Evolutionary conservation across 2,888 invertebrate species (phyloP), one percentile per base, ranked within the genome.

Genomic region (Liopterus haemorrhoidalis): DNA sequence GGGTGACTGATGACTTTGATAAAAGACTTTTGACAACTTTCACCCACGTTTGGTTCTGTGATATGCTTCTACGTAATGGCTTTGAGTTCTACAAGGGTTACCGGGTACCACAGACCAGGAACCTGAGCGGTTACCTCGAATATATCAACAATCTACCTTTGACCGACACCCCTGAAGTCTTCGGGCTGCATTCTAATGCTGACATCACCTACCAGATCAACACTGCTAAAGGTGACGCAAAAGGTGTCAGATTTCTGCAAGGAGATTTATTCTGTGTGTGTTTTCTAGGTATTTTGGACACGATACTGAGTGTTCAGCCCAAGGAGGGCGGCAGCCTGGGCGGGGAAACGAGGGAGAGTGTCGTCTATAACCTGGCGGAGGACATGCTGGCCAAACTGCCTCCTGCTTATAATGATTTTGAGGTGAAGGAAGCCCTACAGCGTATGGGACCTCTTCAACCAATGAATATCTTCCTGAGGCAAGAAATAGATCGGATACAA

Each of bases 141-240:
- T 90, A 89, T 61, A 92, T 96, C 41, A 89, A 85, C 59, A 80
- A 80, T 58, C 71, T 96, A 52, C 90, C 90, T 1, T 69, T 80
- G 14, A 82, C 82, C 15, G 96, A 96, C 65, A 86, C 89, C 1
- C 96, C 96, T 0, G 93, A 95, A 72, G 92, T 93, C 5, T 95
- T 95, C 68, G 96, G 96, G n/a, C 73, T 96, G 39, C 95, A 96
- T 67, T 76, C 86, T 5, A 96, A 96, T 69, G 95, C 96, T 38
- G 95, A 96, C 64, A 95, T 96, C 52, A 95, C 95, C 58, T 95
- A 95, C 69, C 94, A 95, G 70, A 96, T 95, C 51, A 95, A 95
- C 64, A 92, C 92, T 32, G 92, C 94, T 18, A 91, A 91, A 70
- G 87, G 82, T 73, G 55, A 60, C 58, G n/a, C 9, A 15, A 33